A percentile compares a stretch with the other conserved stretches of the same genome.
phyloP scores from a whole-genome alignment of 2,888 invertebrate genomes.

The Eupithecia abbreviata region DNA sequence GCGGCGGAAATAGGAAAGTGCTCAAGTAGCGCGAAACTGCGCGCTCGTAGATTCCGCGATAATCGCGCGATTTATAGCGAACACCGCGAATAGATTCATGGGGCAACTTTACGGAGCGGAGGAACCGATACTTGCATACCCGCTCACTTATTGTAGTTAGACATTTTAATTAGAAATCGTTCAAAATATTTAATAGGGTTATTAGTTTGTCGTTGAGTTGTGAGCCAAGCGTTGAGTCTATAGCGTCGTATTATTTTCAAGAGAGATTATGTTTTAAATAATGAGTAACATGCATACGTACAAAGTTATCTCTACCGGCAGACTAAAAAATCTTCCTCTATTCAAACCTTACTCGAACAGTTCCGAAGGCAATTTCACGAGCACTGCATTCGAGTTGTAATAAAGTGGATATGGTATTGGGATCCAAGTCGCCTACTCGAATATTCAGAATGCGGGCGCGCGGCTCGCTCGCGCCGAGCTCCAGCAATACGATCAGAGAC shows the following conservation, averaged over 20 bases:
- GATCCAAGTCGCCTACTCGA: not conserved
- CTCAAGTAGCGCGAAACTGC: constrained; percentile 2
- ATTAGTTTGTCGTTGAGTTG: too few relatives aligned
- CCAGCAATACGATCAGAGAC: not conserved
- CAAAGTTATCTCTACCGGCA: not conserved
- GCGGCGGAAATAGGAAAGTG: constrained; percentile 7
- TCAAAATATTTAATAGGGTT: not conserved
- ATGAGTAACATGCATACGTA: too few relatives aligned
- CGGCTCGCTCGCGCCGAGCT: not conserved
- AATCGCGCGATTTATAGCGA: constrained; percentile 9
- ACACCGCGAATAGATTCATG: not conserved
- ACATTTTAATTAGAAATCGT: not conserved
- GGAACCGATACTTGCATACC: not conserved
- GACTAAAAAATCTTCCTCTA: not conserved
- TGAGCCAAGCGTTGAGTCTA: too few relatives aligned
- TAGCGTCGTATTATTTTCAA: too few relatives aligned
- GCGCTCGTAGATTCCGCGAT: constrained; percentile 2
- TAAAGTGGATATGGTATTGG: not conserved
- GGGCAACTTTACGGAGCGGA: not conserved
- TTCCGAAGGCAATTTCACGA: not conserved
- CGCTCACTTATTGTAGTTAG: not conserved
- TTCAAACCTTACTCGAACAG: not conserved
- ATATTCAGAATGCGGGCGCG: not conserved
- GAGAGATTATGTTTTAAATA: too few relatives aligned
- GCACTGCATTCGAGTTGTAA: not conserved